Base-by-base conservation (phyloP, 2,888 invertebrate species). In the Drosophila antonietae region DNA sequence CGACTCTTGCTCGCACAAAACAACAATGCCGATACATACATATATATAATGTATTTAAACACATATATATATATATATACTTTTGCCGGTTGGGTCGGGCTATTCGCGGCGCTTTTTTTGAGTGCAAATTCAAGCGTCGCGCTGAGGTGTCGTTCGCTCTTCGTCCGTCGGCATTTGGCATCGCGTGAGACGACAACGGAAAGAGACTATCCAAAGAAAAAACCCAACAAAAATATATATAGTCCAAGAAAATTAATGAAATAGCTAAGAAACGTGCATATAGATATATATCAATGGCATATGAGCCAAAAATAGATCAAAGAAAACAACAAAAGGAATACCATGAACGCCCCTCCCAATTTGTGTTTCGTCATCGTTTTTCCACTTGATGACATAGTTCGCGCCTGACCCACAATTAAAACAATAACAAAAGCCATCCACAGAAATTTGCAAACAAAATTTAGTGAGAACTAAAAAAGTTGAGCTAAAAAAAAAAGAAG, bases 61-160 rank as follows among this genome's bases (percentile, higher is more conserved):
- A 28, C 20, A 14, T 15, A 20, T 23, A 47, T 37, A n/a, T 10
- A 28, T 20, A 14, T 58, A 37, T 37, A 37, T 18, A 8, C 51
- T 58, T 74, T 67, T 59, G 73, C 67, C 76, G 78, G 76, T 58
- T 59, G 53, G 20, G 47, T 33, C 14, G 55, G 33, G 44, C 46
- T 33, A 35, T 44, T 47, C 52, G 63, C 56, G n/a, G 53, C 53
- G 63, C 63, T 61, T 59, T 52, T 49, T 73, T 65, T n/a, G 84
- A 84, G 84, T 84, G 88, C 85, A 80, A 88, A 82, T 85, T 78
- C 73, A 60, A 80, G 76, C 88, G 88, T 78, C 73, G 88, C 68
- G 68, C 76, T 85, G 84, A 75, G 74, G 76, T 81, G 84, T 78
- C 85, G 85, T 75, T 51, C 57, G 41, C 31, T 52, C 68, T 68